A percentile compares a stretch with the other conserved stretches of the same genome.
These are phyloP conservation scores for Crenuchus spilurus DNA, from an alignment of 2,797 vertebrate species.

Conservation along the genomic window DNA sequence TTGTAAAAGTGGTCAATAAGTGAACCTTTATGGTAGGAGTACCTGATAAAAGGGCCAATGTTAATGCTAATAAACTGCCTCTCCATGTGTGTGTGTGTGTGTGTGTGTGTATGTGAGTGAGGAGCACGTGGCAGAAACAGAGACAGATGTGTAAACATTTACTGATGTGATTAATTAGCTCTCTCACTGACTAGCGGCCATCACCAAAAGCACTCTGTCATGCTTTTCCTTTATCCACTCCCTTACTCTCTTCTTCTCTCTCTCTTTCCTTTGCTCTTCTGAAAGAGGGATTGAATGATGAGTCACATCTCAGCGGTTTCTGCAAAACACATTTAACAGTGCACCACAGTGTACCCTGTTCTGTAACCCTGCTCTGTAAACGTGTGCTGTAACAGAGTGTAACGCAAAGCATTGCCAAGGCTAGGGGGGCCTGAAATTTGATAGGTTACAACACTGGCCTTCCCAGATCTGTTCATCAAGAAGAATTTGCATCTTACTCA, in stretches of 20 bases:
- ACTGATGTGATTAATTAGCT: conserved; percentile 53
- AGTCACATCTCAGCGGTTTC: conserved; percentile 14
- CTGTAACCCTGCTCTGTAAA: not conserved
- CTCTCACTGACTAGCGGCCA: conserved; percentile 19
- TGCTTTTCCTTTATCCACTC: not conserved
- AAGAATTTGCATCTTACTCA: too few species aligned
- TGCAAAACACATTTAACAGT: not conserved
- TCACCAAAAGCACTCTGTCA: conserved; percentile 20
- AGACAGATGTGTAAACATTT: conserved; percentile 56
- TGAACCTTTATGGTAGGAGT: too few species aligned
- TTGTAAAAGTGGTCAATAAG: too few species aligned
- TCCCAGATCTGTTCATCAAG: too few species aligned
- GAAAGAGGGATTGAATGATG: conserved; percentile 16
- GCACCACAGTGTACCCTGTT: too few species aligned
- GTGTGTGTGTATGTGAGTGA: conserved; percentile 12
- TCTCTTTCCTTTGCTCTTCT: not conserved
- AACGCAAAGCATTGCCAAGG: too few species aligned
- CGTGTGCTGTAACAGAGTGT: not conserved
- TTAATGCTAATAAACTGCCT: too few species aligned
- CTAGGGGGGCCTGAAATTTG: too few species aligned
- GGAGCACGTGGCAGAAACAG: conserved; percentile 22
- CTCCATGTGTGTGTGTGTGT: not conserved
- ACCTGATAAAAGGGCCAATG: not conserved
- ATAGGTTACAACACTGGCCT: too few species aligned
- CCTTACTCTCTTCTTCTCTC: conserved; percentile 1